phyloP scores from a whole-genome alignment of 37 sponge, comb jelly and placozoan species.

The Dysidea cf. avara region DNA sequence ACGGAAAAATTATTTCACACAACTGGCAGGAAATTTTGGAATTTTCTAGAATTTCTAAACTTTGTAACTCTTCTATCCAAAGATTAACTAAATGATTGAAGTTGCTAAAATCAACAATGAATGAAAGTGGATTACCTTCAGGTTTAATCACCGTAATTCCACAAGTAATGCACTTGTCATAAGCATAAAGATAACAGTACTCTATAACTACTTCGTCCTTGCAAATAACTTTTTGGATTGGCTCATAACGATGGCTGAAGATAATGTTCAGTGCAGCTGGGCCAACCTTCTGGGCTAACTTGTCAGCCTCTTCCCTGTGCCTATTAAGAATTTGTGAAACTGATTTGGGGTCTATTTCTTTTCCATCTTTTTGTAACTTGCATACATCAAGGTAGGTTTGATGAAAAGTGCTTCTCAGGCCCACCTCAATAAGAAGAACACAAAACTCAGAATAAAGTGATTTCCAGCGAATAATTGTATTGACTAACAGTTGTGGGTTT shows the following conservation, averaged over 20 bases:
- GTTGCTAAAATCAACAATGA: background rate
- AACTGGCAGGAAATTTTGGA: slow-evolving; percentile 1
- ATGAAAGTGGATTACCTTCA: background rate
- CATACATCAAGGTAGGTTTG: slow-evolving; percentile 24
- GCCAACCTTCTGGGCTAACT: slow-evolving; percentile 2
- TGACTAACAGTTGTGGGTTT: slow-evolving; percentile 1
- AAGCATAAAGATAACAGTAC: too few species aligned
- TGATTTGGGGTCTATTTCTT: background rate
- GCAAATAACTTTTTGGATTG: background rate
- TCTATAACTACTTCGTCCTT: slow-evolving; percentile 21
- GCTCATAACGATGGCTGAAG: slow-evolving; percentile 1
- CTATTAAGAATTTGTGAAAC: slow-evolving; percentile 1
- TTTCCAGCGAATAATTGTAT: slow-evolving; percentile 29
- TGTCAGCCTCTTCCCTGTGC: slow-evolving; percentile 14
- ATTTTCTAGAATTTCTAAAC: background rate
- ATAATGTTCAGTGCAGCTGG: slow-evolving; percentile 2
- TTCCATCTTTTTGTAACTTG: background rate
- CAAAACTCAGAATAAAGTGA: slow-evolving; percentile 35
- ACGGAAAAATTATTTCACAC: slow-evolving; percentile 12
- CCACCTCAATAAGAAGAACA: slow-evolving; percentile 17
- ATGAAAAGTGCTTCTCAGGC: slow-evolving; percentile 5
- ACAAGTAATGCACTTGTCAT: too few species aligned
- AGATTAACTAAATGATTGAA: background rate
- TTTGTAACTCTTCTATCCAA: slow-evolving; percentile 17
- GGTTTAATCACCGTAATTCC: too few species aligned